Percentiles rank a stretch among this genome's conserved stretches.
Evolutionary conservation across 30 jellyfish, hydroid and myxozoan species (phyloP).

Genomic region (Aurelia sp.): DNA sequence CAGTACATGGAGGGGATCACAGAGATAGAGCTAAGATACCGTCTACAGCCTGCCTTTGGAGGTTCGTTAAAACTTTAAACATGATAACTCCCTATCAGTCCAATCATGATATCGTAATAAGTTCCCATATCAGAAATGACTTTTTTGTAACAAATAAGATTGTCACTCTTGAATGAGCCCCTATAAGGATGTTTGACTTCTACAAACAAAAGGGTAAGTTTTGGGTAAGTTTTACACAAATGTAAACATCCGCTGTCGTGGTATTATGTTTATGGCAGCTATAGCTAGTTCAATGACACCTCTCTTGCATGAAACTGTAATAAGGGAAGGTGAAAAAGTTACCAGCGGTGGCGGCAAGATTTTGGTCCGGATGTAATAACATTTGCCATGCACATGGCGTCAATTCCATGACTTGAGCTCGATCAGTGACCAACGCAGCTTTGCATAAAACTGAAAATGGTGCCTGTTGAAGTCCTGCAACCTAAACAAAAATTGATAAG

Average conservation of each 20-base stretch:
- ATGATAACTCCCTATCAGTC: no score
- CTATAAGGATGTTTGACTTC: no score
- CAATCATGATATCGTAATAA: no score
- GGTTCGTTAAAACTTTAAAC: no score
- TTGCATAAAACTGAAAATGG: slow-evolving; percentile 87
- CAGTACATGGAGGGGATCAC: no score
- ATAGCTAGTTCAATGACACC: neutral
- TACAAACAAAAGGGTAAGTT: no score
- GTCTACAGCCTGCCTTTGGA: no score
- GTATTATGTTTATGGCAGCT: neutral
- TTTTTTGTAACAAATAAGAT: no score
- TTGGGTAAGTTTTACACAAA: neutral
- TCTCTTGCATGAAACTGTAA: no score
- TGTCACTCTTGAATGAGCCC: no score
- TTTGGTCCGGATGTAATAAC: slow-evolving; percentile 76
- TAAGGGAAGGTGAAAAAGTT: neutral
- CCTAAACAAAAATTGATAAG: slow-evolving; percentile 26
- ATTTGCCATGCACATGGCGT: slow-evolving; percentile 89
- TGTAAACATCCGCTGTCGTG: neutral
- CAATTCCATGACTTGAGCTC: slow-evolving; percentile 65
- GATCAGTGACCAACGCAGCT: slow-evolving; percentile 87
- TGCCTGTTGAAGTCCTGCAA: slow-evolving; percentile 61
- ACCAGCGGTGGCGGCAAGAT: slow-evolving; percentile 90
- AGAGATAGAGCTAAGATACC: no score
- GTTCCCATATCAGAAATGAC: no score